A percentile compares a stretch with the other conserved stretches of the same genome.
Evolutionary conservation across 2,888 invertebrate genomes (phyloP).

Genomic region (Oxytorus armatus): DNA sequence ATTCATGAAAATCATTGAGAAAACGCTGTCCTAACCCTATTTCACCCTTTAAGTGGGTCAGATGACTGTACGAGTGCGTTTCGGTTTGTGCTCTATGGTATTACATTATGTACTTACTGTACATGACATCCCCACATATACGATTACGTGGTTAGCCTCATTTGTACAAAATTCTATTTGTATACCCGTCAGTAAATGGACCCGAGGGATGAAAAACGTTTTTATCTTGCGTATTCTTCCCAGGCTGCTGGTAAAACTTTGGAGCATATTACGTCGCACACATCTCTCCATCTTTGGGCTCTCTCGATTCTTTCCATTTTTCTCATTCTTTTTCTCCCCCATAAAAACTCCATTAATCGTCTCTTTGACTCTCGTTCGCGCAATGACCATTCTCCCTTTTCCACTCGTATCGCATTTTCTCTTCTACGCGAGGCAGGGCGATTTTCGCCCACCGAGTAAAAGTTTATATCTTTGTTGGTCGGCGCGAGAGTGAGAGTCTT

Average conservation of each 20-base stretch:
- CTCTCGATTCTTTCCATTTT: slow-evolving; percentile 18
- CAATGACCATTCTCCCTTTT: slow-evolving; percentile 7
- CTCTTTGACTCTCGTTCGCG: slow-evolving; percentile 5
- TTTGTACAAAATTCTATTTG: slow-evolving; percentile 17
- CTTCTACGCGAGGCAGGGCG: not conserved
- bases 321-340: slow-evolving; percentile 17
- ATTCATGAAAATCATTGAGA: too few species aligned
- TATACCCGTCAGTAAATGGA: slow-evolving; percentile 31
- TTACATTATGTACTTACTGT: slow-evolving; percentile 1
- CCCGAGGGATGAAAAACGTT: slow-evolving; percentile 25
- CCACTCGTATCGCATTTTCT: not conserved
- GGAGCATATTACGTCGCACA: slow-evolving; percentile 36
- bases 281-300: slow-evolving; percentile 32
- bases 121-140: slow-evolving; percentile 2
- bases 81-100: not conserved
- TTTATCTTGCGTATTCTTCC: slow-evolving; percentile 15
- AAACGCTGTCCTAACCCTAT: too few species aligned
- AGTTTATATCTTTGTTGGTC: slow-evolving; percentile 43
- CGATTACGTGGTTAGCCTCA: slow-evolving; percentile 22
- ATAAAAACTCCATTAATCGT: slow-evolving; percentile 55
- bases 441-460: slow-evolving; percentile 33
- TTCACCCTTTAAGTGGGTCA: slow-evolving; percentile 46
- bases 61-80: not conserved
- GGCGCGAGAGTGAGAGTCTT: slow-evolving; percentile 15
- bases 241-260: slow-evolving; percentile 18